These are phyloP conservation scores for Lepas anatifera DNA, from an alignment of 2,888 invertebrate genomes.

Conservation along the genomic window DNA sequence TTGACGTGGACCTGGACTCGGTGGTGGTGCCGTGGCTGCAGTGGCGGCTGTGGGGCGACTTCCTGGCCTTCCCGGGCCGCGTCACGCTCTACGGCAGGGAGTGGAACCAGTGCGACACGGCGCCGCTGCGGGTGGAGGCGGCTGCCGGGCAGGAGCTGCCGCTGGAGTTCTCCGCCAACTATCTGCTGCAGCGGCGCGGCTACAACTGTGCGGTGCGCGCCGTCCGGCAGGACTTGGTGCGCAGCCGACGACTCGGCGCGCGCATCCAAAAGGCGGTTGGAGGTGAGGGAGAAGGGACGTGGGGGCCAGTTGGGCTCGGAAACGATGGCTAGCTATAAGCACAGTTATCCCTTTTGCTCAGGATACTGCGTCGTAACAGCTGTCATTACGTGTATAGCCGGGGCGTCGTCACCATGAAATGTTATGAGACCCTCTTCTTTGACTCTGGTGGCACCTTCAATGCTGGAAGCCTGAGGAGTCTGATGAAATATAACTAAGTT, in stretches of 20 bases:
- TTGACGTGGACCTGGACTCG: conserved; percentile 2
- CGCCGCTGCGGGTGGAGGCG: neutral
- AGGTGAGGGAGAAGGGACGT: neutral
- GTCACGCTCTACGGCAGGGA: neutral
- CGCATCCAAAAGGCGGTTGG: neutral
- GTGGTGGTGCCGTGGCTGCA: neutral
- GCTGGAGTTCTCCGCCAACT: conserved; percentile 6
- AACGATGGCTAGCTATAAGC: too few relatives aligned
- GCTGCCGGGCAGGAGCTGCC: neutral
- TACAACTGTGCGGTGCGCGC: neutral
- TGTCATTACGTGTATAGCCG: too few relatives aligned
- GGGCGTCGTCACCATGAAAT: too few relatives aligned
- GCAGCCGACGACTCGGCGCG: neutral
- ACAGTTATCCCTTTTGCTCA: too few relatives aligned
- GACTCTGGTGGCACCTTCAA: too few relatives aligned
- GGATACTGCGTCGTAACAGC: too few relatives aligned
- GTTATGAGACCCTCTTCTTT: too few relatives aligned
- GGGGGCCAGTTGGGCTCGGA: too few relatives aligned
- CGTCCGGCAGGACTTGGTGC: neutral
- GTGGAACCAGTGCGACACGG: conserved; percentile 4
- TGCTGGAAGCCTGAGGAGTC: too few relatives aligned
- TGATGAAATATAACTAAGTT: too few relatives aligned
- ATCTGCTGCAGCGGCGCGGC: neutral
- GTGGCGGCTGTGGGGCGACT: conserved; percentile 3
- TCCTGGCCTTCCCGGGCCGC: neutral